Evolutionary conservation across 2,113 vertebrate genomes (phyloP).

Genomic region (Dasyornis broadbenti): DNA sequence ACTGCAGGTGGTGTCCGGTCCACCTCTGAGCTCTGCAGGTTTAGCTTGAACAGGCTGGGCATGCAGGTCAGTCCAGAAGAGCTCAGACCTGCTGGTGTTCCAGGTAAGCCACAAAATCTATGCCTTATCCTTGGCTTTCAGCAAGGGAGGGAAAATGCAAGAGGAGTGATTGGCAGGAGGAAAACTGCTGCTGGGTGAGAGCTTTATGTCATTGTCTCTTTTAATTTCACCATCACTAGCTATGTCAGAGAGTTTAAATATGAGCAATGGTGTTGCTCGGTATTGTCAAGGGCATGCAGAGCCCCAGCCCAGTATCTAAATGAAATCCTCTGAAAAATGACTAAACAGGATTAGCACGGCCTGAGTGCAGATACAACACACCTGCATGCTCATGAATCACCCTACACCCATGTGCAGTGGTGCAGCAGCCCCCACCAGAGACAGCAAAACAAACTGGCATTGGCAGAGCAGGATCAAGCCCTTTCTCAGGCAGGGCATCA

Average conservation of each 20-base stretch:
- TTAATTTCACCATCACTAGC: slow-evolving; percentile 45
- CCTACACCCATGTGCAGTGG: background rate
- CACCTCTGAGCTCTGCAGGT: background rate
- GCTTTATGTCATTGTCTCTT: slow-evolving; percentile 45
- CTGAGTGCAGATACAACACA: background rate
- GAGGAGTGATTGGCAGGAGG: background rate
- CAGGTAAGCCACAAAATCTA: background rate
- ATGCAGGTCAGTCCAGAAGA: background rate
- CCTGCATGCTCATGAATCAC: background rate
- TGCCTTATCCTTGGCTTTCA: background rate
- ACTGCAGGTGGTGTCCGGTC: rapidly evolving
- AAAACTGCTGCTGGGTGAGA: background rate
- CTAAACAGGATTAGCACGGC: slow-evolving; percentile 7
- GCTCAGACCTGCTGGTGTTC: background rate
- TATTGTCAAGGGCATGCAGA: slow-evolving; percentile 7
- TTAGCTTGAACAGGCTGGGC: background rate
- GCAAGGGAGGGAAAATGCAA: background rate
- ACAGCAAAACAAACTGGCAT: background rate
- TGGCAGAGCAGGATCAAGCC: background rate
- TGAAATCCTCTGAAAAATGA: slow-evolving; percentile 54
- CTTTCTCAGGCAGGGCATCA: rapidly evolving
- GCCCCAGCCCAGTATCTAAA: slow-evolving; percentile 12
- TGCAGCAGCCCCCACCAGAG: background rate
- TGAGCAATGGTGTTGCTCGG: slow-evolving; percentile 25
- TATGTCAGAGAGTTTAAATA: slow-evolving; percentile 50